These are phyloP conservation scores for Parazoanthus swiftii DNA, from an alignment of 92 coral and sea anemone species.

Conservation along the genomic window DNA sequence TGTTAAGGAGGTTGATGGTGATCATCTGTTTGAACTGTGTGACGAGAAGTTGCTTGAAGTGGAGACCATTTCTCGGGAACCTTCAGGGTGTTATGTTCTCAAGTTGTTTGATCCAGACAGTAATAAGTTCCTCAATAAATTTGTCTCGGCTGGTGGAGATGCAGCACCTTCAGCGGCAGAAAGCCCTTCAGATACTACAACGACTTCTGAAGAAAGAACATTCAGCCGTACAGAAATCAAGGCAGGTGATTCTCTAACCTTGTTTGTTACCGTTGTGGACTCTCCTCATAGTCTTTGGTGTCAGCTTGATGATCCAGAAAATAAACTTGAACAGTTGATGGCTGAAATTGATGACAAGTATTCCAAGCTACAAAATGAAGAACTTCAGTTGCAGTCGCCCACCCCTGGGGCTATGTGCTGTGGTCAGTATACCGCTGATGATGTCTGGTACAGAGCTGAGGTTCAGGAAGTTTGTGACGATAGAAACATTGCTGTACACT, in stretches of 20 bases:
- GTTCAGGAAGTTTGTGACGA: slow-evolving; percentile 53
- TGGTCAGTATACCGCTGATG: slow-evolving; percentile 73
- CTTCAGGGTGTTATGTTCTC: slow-evolving; percentile 44
- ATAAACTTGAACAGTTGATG: slow-evolving; percentile 51
- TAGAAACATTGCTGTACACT: slow-evolving; percentile 56
- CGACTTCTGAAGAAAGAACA: slow-evolving; percentile 4
- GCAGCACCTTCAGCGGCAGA: background rate
- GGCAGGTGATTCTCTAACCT: slow-evolving; percentile 40
- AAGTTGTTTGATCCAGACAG: slow-evolving; percentile 60
- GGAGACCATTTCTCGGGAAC: slow-evolving; percentile 49
- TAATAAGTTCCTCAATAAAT: slow-evolving; percentile 36
- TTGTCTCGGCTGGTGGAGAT: background rate
- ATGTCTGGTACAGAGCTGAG: slow-evolving; percentile 82
- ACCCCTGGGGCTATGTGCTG: slow-evolving; percentile 66
- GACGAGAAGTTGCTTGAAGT: slow-evolving; percentile 69
- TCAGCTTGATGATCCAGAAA: slow-evolving; percentile 47
- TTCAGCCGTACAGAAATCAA: slow-evolving; percentile 39
- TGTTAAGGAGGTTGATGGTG: slow-evolving; percentile 39
- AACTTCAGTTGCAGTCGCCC: slow-evolving; percentile 41
- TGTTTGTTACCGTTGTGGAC: slow-evolving; percentile 47
- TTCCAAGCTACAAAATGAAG: slow-evolving; percentile 60
- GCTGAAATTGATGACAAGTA: slow-evolving; percentile 50
- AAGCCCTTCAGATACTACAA: background rate
- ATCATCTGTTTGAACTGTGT: slow-evolving; percentile 57
- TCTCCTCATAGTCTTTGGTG: slow-evolving; percentile 74